Conservation (phyloP, 92 coral and sea anemone genomes). For the Palythoa caribaeorum region DNA sequence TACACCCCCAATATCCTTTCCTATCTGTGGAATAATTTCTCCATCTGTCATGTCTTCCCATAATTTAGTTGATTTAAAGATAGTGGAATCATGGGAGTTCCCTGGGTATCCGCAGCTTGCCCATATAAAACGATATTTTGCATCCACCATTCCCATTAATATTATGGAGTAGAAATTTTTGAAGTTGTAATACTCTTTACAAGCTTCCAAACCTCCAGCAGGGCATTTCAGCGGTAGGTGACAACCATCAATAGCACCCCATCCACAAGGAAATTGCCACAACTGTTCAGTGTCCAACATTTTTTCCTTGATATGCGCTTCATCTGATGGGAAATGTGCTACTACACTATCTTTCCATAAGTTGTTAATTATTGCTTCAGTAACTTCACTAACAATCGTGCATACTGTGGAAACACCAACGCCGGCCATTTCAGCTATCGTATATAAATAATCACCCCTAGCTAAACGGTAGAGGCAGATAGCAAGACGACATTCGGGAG, state of each 20-base stretch:
- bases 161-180: constrained; percentile 65
- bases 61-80: constrained; percentile 53
- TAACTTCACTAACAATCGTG: constrained; percentile 34
- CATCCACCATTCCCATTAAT: constrained; percentile 71
- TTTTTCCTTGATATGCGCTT: constrained; percentile 42
- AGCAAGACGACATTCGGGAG: constrained; percentile 61
- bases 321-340: constrained; percentile 47
- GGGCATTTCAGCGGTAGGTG: constrained; percentile 65
- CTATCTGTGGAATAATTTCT: constrained; percentile 44
- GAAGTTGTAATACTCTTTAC: constrained; percentile 62
- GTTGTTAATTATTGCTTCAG: constrained; percentile 40
- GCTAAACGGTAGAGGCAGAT: constrained; percentile 39
- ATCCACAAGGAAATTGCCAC: constrained; percentile 71
- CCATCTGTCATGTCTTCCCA: constrained; percentile 52
- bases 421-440: constrained; percentile 49
- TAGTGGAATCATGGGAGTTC: constrained; percentile 61
- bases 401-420: constrained; percentile 49
- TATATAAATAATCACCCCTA: constrained; percentile 40
- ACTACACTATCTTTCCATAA: constrained; percentile 38
- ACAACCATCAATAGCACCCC: constrained; percentile 70
- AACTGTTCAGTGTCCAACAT: constrained; percentile 66
- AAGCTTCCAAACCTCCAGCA: constrained; percentile 63
- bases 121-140: constrained; percentile 62
- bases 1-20: constrained; percentile 43
- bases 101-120: constrained; percentile 63